phyloP scores from a whole-genome alignment of 2,113 vertebrate species.

The Rhinogobius similis region DNA sequence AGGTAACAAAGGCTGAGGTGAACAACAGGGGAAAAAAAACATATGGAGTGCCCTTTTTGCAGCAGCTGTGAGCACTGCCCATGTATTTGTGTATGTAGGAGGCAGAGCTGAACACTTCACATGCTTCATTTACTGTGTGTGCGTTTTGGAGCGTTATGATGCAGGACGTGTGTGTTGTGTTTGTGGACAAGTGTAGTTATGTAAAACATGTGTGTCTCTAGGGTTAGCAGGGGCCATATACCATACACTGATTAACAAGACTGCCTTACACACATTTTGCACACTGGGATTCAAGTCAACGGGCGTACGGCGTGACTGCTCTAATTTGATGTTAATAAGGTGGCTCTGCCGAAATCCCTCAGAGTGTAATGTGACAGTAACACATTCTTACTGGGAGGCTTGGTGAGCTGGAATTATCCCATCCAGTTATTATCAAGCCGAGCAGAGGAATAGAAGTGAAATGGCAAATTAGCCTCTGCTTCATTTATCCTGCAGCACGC shows the following conservation, averaged over 20 bases:
- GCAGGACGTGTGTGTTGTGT: constrained; percentile 10
- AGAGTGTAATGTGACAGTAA: constrained; percentile 39
- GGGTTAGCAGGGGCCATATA: constrained; percentile 24
- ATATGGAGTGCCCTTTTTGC: constrained; percentile 44
- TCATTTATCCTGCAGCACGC: constrained; percentile 68
- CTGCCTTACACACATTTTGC: constrained; percentile 41
- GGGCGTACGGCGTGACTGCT: constrained; percentile 15
- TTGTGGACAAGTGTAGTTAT: constrained; percentile 10
- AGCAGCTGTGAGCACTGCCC: constrained; percentile 42
- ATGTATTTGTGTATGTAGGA: constrained; percentile 22
- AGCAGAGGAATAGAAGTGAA: constrained; percentile 60
- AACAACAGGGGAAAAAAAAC: not conserved
- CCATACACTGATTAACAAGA: constrained; percentile 47
- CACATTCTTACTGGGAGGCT: constrained; percentile 43
- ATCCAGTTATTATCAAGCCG: constrained; percentile 62
- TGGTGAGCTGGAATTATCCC: constrained; percentile 46
- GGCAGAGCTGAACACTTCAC: constrained; percentile 23
- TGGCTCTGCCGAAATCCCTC: constrained; percentile 45
- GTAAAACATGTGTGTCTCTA: constrained; percentile 11
- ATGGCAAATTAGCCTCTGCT: constrained; percentile 70
- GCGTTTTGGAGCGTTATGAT: constrained; percentile 18
- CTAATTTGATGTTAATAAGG: constrained; percentile 46
- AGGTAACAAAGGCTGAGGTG: not conserved
- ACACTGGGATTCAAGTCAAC: constrained; percentile 32
- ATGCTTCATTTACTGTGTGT: constrained; percentile 29